Percentiles rank a stretch among this genome's conserved stretches.
phyloP scores from a whole-genome alignment of 2,113 vertebrate species.

The Ellobius talpinus region DNA sequence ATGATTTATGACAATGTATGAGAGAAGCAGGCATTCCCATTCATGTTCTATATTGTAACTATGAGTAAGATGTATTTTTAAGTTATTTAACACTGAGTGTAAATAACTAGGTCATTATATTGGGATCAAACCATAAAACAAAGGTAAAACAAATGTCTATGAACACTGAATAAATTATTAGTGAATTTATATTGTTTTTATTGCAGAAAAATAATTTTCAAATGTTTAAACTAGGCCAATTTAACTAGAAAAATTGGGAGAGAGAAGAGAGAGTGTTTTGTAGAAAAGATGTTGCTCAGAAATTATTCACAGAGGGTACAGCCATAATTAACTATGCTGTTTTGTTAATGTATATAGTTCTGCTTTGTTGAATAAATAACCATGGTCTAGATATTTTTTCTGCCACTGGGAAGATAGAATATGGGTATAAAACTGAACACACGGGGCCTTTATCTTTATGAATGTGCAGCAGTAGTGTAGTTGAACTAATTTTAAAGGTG shows the following conservation, averaged over 20 bases:
- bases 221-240: background rate
- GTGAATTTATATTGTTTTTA: background rate
- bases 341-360: background rate
- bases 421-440: background rate
- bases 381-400: background rate
- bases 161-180: background rate
- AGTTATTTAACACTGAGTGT: slow-evolving; percentile 13
- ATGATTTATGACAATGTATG: background rate
- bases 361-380: background rate
- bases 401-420: background rate
- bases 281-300: background rate
- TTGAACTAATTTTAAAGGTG: background rate
- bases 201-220: background rate
- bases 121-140: background rate
- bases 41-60: background rate
- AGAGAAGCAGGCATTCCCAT: background rate
- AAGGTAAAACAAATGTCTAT: background rate
- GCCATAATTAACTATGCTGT: background rate
- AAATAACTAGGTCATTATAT: background rate
- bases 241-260: background rate
- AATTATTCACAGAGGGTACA: background rate
- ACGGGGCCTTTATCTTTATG: background rate
- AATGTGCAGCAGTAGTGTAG: background rate
- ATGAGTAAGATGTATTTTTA: background rate
- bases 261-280: rapidly evolving